phyloP scores from a whole-genome alignment of 2,797 vertebrate species.

The Graptemys geographica region DNA sequence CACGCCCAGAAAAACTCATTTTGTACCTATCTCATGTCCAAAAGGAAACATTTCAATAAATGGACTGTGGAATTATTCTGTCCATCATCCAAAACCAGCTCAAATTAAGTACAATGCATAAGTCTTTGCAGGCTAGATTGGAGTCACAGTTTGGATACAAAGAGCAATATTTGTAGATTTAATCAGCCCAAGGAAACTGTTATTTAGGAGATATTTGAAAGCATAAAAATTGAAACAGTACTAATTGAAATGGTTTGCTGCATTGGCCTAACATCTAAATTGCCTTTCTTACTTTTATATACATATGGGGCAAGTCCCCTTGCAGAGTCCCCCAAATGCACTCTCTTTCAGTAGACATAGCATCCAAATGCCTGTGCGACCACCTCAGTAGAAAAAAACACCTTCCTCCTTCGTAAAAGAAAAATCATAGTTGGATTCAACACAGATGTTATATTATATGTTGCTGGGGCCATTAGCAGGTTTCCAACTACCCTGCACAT shows the following conservation, averaged over 20 bases:
- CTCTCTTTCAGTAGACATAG: too few relatives aligned
- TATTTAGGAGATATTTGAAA: background rate
- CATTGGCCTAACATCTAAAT: background rate
- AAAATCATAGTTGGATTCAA: background rate
- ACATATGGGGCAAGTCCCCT: background rate
- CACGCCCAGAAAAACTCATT: background rate
- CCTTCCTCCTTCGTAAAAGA: background rate
- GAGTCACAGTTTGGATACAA: background rate
- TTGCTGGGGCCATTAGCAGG: background rate
- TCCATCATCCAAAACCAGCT: background rate
- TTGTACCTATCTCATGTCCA: background rate
- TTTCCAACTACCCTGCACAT: background rate
- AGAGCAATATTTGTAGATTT: background rate
- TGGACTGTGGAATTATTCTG: background rate
- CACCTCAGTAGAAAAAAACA: background rate
- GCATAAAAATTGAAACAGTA: background rate
- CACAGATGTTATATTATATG: background rate
- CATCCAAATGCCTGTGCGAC: background rate
- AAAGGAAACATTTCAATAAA: background rate
- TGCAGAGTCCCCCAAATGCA: background rate
- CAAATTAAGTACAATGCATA: background rate
- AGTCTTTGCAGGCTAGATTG: background rate
- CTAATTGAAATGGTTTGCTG: background rate
- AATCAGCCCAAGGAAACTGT: background rate
- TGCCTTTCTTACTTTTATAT: background rate